phyloP scores from a whole-genome alignment of 2,113 vertebrate species.

The Periophthalmodon schlosseri region DNA sequence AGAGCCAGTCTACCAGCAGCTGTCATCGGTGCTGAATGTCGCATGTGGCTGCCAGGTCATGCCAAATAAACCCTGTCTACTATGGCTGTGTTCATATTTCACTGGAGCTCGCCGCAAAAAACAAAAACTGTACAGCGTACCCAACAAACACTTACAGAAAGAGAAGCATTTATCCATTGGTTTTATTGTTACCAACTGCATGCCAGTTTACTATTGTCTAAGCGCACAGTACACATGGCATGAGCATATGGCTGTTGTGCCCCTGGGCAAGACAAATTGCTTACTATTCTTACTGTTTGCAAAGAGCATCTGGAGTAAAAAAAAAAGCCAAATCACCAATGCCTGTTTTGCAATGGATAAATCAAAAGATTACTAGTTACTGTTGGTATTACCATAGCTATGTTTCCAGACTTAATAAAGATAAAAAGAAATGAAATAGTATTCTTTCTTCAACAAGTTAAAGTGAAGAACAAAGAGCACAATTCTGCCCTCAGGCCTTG shows the following conservation, averaged over 20 bases:
- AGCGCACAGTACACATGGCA: background rate
- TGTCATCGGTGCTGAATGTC: conserved; percentile 73
- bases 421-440: background rate
- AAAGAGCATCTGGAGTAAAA: background rate
- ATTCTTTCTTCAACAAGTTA: background rate
- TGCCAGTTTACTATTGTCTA: background rate
- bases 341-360: background rate
- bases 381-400: too few relatives aligned
- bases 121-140: conserved; percentile 26
- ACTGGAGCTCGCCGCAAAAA: conserved; percentile 45
- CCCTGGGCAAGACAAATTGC: background rate
- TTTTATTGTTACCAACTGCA: background rate
- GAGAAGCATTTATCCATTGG: background rate
- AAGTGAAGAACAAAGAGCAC: conserved; percentile 20
- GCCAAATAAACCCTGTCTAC: conserved; percentile 64
- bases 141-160: background rate
- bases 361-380: background rate
- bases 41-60: conserved; percentile 66
- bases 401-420: too few relatives aligned
- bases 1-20: conserved; percentile 65
- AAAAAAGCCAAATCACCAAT: background rate
- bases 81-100: conserved; percentile 65
- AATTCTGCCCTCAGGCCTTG: conserved; percentile 34
- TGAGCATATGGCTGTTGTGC: background rate
- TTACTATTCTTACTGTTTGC: background rate